A percentile compares a stretch with the other conserved stretches of the same genome.
Conservation (phyloP, 2,113 vertebrate species). For the Phaethon lepturus region DNA sequence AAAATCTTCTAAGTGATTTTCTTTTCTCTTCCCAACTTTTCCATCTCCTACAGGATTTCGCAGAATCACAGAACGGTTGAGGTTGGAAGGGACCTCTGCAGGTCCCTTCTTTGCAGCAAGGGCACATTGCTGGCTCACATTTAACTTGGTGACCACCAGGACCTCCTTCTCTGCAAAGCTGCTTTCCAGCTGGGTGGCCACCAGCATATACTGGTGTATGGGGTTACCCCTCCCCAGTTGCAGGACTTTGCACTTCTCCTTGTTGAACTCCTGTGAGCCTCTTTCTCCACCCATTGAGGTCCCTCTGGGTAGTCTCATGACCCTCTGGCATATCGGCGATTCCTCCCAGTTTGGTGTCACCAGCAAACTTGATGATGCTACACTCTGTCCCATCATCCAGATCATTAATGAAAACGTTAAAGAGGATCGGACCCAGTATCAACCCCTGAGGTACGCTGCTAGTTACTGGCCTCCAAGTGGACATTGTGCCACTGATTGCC, state of each 20-base stretch:
- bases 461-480: not conserved
- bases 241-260: not conserved
- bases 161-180: too few relatives aligned
- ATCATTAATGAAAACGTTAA: not conserved
- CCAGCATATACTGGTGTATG: not conserved
- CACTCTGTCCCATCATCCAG: too few relatives aligned
- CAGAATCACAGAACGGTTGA: too few relatives aligned
- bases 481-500: rapidly evolving
- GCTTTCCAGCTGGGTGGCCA: too few relatives aligned
- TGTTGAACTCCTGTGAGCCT: not conserved
- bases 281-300: not conserved
- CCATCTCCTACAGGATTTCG: not conserved
- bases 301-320: not conserved
- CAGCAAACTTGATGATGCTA: too few relatives aligned
- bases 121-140: too few relatives aligned
- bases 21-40: not conserved
- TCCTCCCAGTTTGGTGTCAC: not conserved
- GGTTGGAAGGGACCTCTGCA: not conserved
- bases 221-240: not conserved
- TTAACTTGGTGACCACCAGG: too few relatives aligned
- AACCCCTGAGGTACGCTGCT: not conserved
- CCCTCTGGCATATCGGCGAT: not conserved
- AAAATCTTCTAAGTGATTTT: not conserved
- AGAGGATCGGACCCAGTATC: not conserved
- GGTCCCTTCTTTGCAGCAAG: not conserved